Evolutionary conservation across 2,888 invertebrate genomes (phyloP).

Genomic region (Ornithoptera alexandrae): DNA sequence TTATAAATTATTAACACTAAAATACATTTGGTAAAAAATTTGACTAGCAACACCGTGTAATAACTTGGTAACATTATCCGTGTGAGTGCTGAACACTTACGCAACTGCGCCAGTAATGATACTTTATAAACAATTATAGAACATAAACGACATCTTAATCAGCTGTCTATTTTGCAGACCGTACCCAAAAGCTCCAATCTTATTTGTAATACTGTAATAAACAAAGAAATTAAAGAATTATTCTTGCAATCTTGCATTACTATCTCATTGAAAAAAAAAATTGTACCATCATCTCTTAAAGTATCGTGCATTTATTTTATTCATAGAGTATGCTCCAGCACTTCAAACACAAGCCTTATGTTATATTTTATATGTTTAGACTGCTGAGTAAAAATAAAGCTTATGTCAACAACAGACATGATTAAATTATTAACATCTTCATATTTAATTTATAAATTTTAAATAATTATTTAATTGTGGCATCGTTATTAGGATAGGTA

Average conservation of each 20-base stretch:
- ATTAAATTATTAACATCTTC: conserved; percentile 1
- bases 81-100: background rate
- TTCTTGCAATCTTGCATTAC: no score
- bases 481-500: no score
- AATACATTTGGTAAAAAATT: conserved; percentile 28
- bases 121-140: background rate
- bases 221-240: no score
- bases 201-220: no score
- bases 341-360: no score
- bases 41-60: conserved; percentile 37
- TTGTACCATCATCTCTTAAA: no score
- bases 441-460: background rate
- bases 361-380: background rate
- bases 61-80: conserved; percentile 1
- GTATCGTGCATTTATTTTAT: no score
- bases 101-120: background rate
- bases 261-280: no score
- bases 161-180: background rate
- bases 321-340: no score
- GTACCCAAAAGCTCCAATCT: no score
- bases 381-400: conserved; percentile 17
- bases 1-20: conserved; percentile 15
- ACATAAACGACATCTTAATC: background rate
- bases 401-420: background rate
- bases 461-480: no score